Evolutionary conservation across 2,113 vertebrate species (phyloP).

Genomic region (Oceanites oceanicus): DNA sequence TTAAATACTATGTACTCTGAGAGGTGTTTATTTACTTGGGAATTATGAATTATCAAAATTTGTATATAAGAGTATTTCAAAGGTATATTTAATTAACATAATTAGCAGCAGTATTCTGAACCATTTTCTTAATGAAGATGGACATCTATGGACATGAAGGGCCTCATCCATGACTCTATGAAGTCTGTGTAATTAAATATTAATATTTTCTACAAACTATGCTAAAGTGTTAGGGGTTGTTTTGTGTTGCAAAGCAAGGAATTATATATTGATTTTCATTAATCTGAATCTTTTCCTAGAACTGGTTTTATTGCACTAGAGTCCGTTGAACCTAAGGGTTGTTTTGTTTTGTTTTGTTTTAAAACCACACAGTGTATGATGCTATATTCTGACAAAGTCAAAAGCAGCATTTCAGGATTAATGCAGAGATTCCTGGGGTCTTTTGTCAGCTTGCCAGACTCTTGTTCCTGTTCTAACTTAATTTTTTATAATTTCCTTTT

Average conservation of each 20-base stretch:
- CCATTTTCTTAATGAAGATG: neutral
- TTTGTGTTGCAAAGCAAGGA: neutral
- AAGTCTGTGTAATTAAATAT: neutral
- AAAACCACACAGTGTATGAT: neutral
- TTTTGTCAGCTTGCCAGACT: constrained; percentile 44
- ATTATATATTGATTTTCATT: constrained; percentile 21
- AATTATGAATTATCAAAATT: neutral
- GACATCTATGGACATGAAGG: neutral
- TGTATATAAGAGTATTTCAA: neutral
- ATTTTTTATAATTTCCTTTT: constrained; percentile 65
- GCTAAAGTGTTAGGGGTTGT: neutral
- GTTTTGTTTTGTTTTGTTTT: neutral
- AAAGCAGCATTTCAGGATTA: constrained; percentile 40
- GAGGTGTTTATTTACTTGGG: neutral
- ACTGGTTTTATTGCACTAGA: neutral
- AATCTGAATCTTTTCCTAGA: constrained; percentile 4
- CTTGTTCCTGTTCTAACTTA: constrained; percentile 56
- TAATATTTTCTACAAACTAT: neutral
- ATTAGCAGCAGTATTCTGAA: neutral
- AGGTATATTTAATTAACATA: neutral
- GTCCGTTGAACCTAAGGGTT: neutral
- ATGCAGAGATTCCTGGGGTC: constrained; percentile 51
- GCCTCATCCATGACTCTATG: neutral
- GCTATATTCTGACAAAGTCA: constrained; percentile 38
- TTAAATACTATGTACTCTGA: neutral